Evolutionary conservation across 2,797 vertebrate genomes (phyloP).

Genomic region (Rhinophrynus dorsalis): DNA sequence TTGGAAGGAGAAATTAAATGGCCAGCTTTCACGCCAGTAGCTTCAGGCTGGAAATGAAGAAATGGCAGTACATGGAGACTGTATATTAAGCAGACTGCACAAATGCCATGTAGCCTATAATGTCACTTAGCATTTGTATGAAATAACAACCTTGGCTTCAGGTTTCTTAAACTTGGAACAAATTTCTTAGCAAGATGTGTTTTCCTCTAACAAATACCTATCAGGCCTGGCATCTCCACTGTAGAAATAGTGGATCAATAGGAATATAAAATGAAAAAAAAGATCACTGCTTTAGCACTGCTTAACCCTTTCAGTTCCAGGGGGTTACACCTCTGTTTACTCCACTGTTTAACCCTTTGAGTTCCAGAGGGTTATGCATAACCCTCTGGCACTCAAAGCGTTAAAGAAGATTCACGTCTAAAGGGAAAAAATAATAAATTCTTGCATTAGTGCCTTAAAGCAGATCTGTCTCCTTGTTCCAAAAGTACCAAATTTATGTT

Average conservation of each 20-base stretch:
- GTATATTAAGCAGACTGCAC: conserved; percentile 23
- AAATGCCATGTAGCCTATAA: conserved; percentile 27
- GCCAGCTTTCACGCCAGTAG: conserved; percentile 13
- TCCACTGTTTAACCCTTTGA: no score
- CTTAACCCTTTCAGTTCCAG: no score
- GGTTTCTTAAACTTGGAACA: not conserved
- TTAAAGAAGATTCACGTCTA: no score
- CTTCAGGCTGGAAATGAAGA: not conserved
- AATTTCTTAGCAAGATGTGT: not conserved
- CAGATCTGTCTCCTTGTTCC: no score
- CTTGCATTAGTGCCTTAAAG: no score
- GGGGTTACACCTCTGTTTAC: no score
- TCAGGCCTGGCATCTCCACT: not conserved
- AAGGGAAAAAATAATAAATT: no score
- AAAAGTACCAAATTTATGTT: no score
- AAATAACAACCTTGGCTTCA: conserved; percentile 19
- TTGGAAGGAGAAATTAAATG: conserved; percentile 8
- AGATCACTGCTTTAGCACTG: no score
- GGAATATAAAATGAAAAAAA: not conserved
- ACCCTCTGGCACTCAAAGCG: no score
- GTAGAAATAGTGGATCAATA: not conserved
- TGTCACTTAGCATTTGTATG: conserved; percentile 33
- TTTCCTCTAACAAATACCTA: not conserved
- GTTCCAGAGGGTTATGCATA: no score
- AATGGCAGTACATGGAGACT: conserved; percentile 3